Base-by-base conservation (phyloP, 2,888 invertebrate genomes). In the Ecliptopera silaceata region DNA sequence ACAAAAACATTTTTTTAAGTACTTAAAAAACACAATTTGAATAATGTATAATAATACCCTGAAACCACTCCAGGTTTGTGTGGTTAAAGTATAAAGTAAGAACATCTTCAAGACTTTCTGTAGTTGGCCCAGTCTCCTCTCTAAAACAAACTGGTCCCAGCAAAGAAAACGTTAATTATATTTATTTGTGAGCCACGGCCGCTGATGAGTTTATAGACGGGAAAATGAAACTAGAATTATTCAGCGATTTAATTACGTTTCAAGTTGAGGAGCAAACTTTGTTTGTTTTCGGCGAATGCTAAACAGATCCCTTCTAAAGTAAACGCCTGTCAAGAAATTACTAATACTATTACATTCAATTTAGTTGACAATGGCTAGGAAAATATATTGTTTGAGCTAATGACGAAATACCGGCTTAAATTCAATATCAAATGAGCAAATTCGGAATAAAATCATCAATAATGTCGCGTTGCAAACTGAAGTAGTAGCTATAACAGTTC, bases 91-190 rank as follows among this genome's bases (percentile, higher is more conserved):
- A n/a, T n/a, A n/a, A n/a, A n/a, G n/a, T n/a, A n/a, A n/a, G n/a
- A n/a, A n/a, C n/a, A n/a, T n/a, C n/a, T n/a, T n/a, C n/a, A n/a
- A n/a, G n/a, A n/a, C n/a, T n/a, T 6, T 8, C 26, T 26, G 6
- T 6, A 26, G 26, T 26, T 26, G 0, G 22, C 22, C 22, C 26
- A 38, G 26, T 15, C 38, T 47, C 47, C 38, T 38, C 20, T 22
- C 2, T 51, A 17, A 58, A 54, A 61, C 54, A 59, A 61, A 64
- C 61, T 57, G 58, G 53, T 59, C 56, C 44, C 46, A 46, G 53
- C 48, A 57, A 60, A 61, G 61, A 58, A 59, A 62, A 60, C 56
- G 50, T 55, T 61, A 59, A 65, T 63, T 57, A 53, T 56, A 54
- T 61, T 63, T 61, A 56, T 64, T 56, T 56, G 54, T 17, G 52